Evolutionary conservation across 2,888 invertebrate genomes (phyloP).

Genomic region (Luperina testacea): DNA sequence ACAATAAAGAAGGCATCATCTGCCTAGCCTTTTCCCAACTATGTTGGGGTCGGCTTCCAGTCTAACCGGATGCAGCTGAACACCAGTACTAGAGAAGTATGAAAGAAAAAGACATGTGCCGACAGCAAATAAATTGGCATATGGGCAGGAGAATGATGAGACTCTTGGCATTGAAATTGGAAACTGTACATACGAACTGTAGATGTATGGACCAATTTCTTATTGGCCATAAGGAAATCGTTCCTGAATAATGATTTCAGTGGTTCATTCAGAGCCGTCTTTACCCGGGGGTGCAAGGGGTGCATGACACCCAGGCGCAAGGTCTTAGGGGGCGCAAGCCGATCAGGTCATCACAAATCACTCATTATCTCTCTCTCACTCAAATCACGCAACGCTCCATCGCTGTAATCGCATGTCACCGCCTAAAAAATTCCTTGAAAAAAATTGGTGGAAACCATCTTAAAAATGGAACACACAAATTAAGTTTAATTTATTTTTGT

Average conservation of each 20-base stretch:
- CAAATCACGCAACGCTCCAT: too few species aligned
- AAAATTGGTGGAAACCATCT: too few species aligned
- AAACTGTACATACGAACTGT: neutral
- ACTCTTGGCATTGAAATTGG: neutral
- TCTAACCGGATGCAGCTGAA: neutral
- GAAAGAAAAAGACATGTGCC: neutral
- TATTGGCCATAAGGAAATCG: neutral
- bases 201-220: neutral
- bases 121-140: neutral
- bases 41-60: neutral
- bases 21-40: neutral
- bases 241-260: conserved; percentile 1
- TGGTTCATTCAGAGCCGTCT: neutral
- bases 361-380: too few species aligned
- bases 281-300: too few species aligned
- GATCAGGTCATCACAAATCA: too few species aligned
- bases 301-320: too few species aligned
- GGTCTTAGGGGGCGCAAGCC: too few species aligned
- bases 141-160: neutral
- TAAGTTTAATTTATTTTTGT: too few species aligned
- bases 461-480: too few species aligned
- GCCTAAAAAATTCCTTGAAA: too few species aligned
- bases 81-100: neutral
- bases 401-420: too few species aligned
- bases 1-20: neutral